Evolutionary conservation across 2,888 invertebrate species (phyloP), one percentile per base, ranked within the genome.

Genomic region (Ormyrus nitidulus): DNA sequence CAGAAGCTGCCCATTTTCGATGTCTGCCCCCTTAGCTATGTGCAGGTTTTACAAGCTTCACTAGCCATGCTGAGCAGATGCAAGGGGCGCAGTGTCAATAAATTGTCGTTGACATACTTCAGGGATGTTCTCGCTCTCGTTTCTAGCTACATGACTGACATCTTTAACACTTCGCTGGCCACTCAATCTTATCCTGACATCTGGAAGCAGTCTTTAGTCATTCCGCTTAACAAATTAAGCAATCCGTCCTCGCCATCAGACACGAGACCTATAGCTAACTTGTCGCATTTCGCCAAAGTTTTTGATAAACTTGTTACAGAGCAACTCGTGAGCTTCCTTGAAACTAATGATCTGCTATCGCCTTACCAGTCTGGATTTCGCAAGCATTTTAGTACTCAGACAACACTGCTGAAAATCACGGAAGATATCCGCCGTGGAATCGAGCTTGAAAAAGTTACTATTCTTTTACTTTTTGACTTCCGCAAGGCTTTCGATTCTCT

Each of bases 211-310:
- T 51, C 53, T 34, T 0, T 66, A 9, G n/a, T 53, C 10, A 53
- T 66, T 5, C 44, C 66, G 2, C 34, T 34, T 2, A 54, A 34
- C 7, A 66, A 66, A 9, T 2, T 53, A 0, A 6, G 11, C 9
- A 19, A 8, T 10, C 66, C 53, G 5, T 19, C 19, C 10, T 10
- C 53, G 11, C 44, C 48, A 46, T 56, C 58, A 11, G 70, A 70
- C 0, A 70, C 68, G 7, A 5, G 68, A 4, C 70, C 70, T 9
- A 19, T 70, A 11, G 58, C 70, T 1, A 70, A 70, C 13, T 6
- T 48, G 6, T 34, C 48, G 0, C 70, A 70, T 58, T 59, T 70
- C 58, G 70, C 70, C 5, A 70, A 70, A 70, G 58, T 58, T 11
- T 70, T 56, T n/a, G 70, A 70, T 5, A 11, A n/a, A 44, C 5